Evolutionary conservation across 2,113 vertebrate genomes (phyloP).

Genomic region (Lepidothrix coronata): DNA sequence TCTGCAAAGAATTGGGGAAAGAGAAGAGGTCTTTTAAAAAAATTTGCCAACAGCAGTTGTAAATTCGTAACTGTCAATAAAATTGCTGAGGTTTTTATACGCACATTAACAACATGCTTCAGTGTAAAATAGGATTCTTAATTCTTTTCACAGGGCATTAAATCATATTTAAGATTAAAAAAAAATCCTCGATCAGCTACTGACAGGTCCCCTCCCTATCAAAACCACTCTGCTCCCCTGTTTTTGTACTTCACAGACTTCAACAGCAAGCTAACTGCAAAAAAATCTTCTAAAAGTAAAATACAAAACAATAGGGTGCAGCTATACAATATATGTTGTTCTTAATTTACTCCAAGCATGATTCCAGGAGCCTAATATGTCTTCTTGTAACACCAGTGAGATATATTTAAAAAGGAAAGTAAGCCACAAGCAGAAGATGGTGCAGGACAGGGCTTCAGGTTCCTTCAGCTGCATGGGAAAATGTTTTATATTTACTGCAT

Average conservation of each 20-base stretch:
- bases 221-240: neutral
- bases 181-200: neutral
- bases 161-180: constrained; percentile 22
- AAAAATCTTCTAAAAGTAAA: neutral
- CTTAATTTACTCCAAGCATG: neutral
- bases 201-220: neutral
- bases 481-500: neutral
- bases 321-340: neutral
- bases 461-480: neutral
- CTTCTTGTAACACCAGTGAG: neutral
- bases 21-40: neutral
- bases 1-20: neutral
- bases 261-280: neutral
- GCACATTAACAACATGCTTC: constrained; percentile 39
- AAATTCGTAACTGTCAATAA: constrained; percentile 60
- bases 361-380: neutral
- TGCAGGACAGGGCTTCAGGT: neutral
- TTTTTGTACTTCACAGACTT: neutral
- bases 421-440: neutral
- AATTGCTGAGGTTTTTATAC: constrained; percentile 46
- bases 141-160: constrained; percentile 57
- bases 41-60: constrained; percentile 14
- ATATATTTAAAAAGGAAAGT: neutral
- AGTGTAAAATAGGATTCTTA: constrained; percentile 55
- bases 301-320: neutral